Evolutionary conservation across 2,113 vertebrate species (phyloP).

Genomic region (human): GRCh38 chr1:190359001-190359500

Average conservation of each 20-base stretch:
- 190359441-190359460: accelerated
- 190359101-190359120: too few relatives aligned
- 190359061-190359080: too few relatives aligned
- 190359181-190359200: too few relatives aligned
- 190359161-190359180: too few relatives aligned
- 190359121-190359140: too few relatives aligned
- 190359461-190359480: background rate
- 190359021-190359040: too few relatives aligned
- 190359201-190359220: background rate
- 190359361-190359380: background rate
- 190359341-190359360: background rate
- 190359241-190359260: background rate
- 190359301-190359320: background rate
- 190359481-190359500: background rate
- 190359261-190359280: background rate
- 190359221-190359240: background rate
- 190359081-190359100: too few relatives aligned
- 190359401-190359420: background rate
- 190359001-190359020: too few relatives aligned
- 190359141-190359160: too few relatives aligned
- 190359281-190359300: background rate
- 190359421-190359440: background rate
- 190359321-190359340: background rate
- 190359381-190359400: too few relatives aligned
- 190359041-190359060: too few relatives aligned